Percentiles rank a stretch among this genome's conserved stretches.
Evolutionary conservation across 2,113 vertebrate genomes (phyloP).

Genomic region (Dasypus novemcinctus): DNA sequence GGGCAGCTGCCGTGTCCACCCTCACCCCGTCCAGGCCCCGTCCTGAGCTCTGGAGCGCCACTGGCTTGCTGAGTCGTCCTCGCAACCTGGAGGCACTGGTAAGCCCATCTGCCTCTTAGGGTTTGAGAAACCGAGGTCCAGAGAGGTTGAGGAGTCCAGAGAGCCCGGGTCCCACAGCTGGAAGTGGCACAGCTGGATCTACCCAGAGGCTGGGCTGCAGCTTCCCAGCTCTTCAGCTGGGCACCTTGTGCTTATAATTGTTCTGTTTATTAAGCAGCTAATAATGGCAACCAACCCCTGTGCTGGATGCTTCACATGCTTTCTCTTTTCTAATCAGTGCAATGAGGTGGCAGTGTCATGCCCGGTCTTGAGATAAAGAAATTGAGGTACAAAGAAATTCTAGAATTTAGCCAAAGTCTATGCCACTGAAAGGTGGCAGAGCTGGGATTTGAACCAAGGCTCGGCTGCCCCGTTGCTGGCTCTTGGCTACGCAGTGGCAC

Average conservation of each 20-base stretch:
- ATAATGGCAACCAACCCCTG: too few species aligned
- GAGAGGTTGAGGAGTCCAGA: too few species aligned
- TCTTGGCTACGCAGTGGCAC: accelerated
- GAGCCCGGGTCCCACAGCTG: not conserved
- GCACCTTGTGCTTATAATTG: accelerated
- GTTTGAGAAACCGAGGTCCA: not conserved
- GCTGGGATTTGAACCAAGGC: not conserved
- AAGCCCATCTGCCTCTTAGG: accelerated
- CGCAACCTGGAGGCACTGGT: accelerated
- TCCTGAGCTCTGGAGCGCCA: not conserved
- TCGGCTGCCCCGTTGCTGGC: accelerated
- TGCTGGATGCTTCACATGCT: accelerated
- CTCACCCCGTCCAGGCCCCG: accelerated
- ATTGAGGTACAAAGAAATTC: not conserved
- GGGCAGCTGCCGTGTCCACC: too few species aligned
- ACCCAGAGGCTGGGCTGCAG: accelerated
- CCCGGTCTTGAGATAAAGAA: not conserved
- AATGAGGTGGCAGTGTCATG: accelerated
- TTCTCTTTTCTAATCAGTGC: not conserved
- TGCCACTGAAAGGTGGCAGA: not conserved
- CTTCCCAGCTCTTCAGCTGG: not conserved
- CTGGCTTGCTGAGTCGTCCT: accelerated
- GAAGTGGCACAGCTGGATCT: not conserved
- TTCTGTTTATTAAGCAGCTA: not conserved
- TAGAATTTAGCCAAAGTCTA: too few species aligned